Percentiles rank a stretch among this genome's conserved stretches.
Evolutionary conservation across 2,888 invertebrate genomes (phyloP).

Genomic region (Yponomeuta cagnagella): DNA sequence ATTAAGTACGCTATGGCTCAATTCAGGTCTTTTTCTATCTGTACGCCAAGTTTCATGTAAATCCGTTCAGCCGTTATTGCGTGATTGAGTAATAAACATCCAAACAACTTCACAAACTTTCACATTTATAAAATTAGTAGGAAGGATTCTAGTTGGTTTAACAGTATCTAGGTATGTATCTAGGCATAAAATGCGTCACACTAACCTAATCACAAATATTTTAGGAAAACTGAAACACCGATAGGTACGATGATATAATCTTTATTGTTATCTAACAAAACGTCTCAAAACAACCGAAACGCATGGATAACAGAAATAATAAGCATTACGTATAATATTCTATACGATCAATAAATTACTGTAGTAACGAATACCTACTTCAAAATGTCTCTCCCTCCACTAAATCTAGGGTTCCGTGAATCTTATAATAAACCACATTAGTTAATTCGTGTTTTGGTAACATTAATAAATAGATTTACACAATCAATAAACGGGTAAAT

Average conservation of each 20-base stretch:
- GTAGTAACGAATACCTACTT: neutral
- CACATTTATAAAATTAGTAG: too few relatives aligned
- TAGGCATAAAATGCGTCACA: too few relatives aligned
- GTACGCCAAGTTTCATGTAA: too few relatives aligned
- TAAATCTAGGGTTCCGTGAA: slow-evolving; percentile 37
- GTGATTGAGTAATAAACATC: too few relatives aligned
- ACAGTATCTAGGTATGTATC: too few relatives aligned
- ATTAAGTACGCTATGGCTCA: too few relatives aligned
- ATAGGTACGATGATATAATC: slow-evolving; percentile 40
- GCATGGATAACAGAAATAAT: neutral
- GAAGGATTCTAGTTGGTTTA: too few relatives aligned
- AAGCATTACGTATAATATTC: neutral
- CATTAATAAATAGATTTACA: slow-evolving; percentile 22
- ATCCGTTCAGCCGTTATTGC: too few relatives aligned
- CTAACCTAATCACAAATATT: neutral
- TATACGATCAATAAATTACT: too few relatives aligned
- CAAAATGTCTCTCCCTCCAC: slow-evolving; percentile 7
- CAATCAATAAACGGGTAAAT: slow-evolving; percentile 2
- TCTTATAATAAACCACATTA: slow-evolving; percentile 37
- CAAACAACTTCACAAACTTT: too few relatives aligned
- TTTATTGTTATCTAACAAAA: slow-evolving; percentile 62
- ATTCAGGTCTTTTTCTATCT: too few relatives aligned
- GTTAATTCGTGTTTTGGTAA: slow-evolving; percentile 38
- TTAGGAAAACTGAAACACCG: slow-evolving; percentile 22
- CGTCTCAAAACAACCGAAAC: slow-evolving; percentile 28